Conservation (phyloP, 2,797 vertebrate genomes). For the Coluber constrictor region DNA sequence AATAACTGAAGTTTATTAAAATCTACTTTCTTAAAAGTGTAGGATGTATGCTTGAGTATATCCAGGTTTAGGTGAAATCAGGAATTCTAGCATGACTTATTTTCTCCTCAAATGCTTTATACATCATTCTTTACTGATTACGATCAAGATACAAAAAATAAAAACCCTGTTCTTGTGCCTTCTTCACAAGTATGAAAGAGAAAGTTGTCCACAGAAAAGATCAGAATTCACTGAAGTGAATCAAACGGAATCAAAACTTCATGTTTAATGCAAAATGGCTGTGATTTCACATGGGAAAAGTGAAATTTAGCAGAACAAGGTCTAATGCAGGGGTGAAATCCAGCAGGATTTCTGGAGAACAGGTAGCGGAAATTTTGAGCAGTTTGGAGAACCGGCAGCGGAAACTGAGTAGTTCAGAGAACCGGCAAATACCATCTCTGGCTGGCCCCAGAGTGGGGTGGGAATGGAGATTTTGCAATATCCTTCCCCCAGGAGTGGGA, state of each 20-base stretch:
- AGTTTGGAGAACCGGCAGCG: no score
- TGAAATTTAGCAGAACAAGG: not conserved
- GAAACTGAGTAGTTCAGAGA: no score
- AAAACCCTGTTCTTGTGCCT: not conserved
- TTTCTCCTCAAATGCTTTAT: not conserved
- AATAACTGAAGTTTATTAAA: not conserved
- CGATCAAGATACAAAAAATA: not conserved
- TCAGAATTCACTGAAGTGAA: not conserved
- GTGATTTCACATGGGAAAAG: not conserved
- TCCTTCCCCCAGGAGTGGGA: no score
- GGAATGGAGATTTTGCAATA: no score
- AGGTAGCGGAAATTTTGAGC: no score
- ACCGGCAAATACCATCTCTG: no score
- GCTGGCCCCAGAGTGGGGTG: no score
- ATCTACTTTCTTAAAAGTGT: not conserved
- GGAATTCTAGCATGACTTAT: not conserved
- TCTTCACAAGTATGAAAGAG: not conserved
- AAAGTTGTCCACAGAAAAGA: not conserved
- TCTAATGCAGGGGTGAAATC: not conserved
- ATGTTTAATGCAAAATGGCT: not conserved
- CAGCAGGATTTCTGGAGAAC: no score
- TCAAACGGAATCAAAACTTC: not conserved
- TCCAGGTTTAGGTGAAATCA: not conserved
- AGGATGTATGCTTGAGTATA: not conserved
- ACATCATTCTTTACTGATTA: not conserved